Evolutionary conservation across 2,888 invertebrate species (phyloP), one percentile per base, ranked within the genome.

Genomic region (Bimastos eiseni): DNA sequence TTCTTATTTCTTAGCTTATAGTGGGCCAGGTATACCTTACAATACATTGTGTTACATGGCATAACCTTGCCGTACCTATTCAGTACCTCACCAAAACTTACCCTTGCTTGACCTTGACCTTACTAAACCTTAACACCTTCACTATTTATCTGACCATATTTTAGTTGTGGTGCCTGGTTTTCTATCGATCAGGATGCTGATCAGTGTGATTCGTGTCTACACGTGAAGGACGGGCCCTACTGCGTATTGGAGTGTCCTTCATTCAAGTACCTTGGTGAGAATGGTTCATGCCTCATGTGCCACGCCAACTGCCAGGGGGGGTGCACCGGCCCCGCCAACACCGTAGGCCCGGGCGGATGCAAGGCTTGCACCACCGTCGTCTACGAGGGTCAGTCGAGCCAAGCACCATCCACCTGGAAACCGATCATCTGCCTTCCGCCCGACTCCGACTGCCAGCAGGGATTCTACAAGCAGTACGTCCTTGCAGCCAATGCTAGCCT

Each of bases 311-410:
- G 98, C 95, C 96, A 97, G n/a, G 97, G 97, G 95, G 91, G 90
- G 8, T 92, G 92, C 83, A 90, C 92, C 6, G 92, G 92, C 13
- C 98, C 98, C 0, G 96, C 96, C 24, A 97, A 97, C 93, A 97
- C 97, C 11, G 97, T 99, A 11, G 98, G 98, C 0, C 95, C 95
- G 0, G 97, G 97, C 19, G 99, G 98, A 2, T 99, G 99, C 94
- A 97, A 97, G 93, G 97, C 97, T 6, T 99, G 99, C 95, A 97
- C 97, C 93, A 97, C 97, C 33, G 89, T 91, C 11, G 89, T 90
- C 33, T 49, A 36, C 21, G 90, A 91, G 36, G 86, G 44, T 84
- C 34, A 21, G 38, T 38, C n/a, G 84, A 21, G 83, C 89, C 37
- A 36, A 34, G 70, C 70, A 19, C 83, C 83, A 19, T 34, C 44